Evolutionary conservation across 2,888 invertebrate species (phyloP).

Genomic region (Tenodera sinensis): DNA sequence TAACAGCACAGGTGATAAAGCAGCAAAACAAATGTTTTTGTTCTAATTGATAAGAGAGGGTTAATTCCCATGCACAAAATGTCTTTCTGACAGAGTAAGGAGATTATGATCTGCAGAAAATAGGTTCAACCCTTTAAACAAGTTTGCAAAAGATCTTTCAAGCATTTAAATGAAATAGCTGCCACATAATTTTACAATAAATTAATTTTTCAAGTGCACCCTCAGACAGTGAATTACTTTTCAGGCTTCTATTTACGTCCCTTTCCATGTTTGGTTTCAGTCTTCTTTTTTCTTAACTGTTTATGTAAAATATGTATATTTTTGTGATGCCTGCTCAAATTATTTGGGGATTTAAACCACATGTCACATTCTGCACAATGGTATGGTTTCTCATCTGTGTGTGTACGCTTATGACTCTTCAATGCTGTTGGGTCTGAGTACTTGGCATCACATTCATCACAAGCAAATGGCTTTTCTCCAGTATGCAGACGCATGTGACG

Average conservation of each 20-base stretch:
- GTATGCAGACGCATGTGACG: not conserved
- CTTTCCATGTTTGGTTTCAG: not conserved
- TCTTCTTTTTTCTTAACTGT: not conserved
- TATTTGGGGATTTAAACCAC: not conserved
- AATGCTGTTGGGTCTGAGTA: not conserved
- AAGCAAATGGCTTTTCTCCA: not conserved
- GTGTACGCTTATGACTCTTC: not conserved
- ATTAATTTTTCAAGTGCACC: too few species aligned
- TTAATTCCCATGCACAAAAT: too few species aligned
- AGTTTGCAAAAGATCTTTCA: too few species aligned
- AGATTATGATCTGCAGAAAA: too few species aligned
- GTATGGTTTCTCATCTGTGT: not conserved
- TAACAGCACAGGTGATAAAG: too few species aligned
- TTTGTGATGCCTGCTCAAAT: not conserved
- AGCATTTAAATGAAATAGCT: too few species aligned
- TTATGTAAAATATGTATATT: not conserved
- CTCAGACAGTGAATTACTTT: not conserved
- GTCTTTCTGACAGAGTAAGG: too few species aligned
- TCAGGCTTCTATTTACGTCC: not conserved
- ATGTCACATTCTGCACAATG: not conserved
- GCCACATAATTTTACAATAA: too few species aligned
- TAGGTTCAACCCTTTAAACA: too few species aligned
- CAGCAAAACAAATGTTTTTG: too few species aligned
- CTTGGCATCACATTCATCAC: not conserved
- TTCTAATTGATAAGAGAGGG: too few species aligned